Evolutionary conservation across 2,888 invertebrate species (phyloP).

Genomic region (Colletes collaris): DNA sequence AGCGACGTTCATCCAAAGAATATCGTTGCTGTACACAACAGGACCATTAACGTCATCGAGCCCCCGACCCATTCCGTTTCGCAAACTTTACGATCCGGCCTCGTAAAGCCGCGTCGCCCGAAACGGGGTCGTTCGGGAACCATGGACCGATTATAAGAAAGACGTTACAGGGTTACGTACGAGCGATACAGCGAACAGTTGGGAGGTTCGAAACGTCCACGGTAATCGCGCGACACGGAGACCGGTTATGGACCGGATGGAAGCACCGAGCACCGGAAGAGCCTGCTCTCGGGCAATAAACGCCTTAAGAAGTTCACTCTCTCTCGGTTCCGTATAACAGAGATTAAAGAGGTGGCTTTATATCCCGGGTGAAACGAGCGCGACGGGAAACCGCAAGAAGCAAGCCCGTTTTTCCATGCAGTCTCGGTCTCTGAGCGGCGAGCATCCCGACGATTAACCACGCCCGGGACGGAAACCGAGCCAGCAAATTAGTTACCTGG

Average conservation of each 20-base stretch:
- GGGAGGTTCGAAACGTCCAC: background rate
- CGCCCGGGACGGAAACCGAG: conserved; percentile 40
- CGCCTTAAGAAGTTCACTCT: conserved; percentile 49
- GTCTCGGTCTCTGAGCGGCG: conserved; percentile 32
- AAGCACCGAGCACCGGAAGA: background rate
- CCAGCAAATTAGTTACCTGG: conserved; percentile 56
- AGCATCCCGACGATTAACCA: conserved; percentile 66
- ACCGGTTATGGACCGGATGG: background rate
- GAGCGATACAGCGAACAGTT: background rate
- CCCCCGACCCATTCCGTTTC: too few relatives aligned
- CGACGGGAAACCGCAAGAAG: conserved; percentile 58
- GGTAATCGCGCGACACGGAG: conserved; percentile 9
- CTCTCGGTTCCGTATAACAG: conserved; percentile 24
- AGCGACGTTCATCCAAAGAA: too few relatives aligned
- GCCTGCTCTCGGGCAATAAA: conserved; percentile 53
- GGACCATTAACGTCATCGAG: too few relatives aligned
- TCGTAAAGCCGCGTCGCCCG: too few relatives aligned
- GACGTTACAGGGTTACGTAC: background rate
- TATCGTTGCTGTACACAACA: too few relatives aligned
- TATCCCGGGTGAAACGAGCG: conserved; percentile 58
- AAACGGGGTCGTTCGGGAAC: too few relatives aligned
- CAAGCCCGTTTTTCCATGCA: conserved; percentile 59
- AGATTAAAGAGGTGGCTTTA: conserved; percentile 67
- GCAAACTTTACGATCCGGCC: too few relatives aligned
- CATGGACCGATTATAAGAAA: background rate